A percentile compares a stretch with the other conserved stretches of the same genome.
phyloP scores from a whole-genome alignment of 2,113 vertebrate genomes.

The Xenus cinereus region DNA sequence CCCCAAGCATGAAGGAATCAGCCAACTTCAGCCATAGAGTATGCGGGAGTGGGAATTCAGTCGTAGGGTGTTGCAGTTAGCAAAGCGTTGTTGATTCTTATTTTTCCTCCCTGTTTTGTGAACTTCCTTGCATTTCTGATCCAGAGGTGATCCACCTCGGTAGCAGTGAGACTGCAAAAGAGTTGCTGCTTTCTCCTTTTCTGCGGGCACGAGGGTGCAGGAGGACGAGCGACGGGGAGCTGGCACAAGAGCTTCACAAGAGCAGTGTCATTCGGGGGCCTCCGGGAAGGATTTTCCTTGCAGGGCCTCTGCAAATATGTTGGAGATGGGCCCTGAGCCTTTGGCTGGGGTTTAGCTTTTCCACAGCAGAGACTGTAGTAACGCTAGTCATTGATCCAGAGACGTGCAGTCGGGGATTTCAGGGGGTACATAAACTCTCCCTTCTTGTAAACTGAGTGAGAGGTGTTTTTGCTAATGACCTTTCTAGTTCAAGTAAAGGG shows the following conservation, averaged over 20 bases:
- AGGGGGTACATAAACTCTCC: conserved; percentile 55
- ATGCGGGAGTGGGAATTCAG: fast-evolving
- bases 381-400: conserved; percentile 58
- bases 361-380: conserved; percentile 62
- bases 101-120: not conserved
- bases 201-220: not conserved
- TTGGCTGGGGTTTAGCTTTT: conserved; percentile 73
- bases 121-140: not conserved
- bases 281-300: conserved; percentile 63
- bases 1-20: not conserved
- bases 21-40: not conserved
- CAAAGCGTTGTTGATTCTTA: fast-evolving
- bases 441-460: conserved; percentile 28
- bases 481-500: conserved; percentile 5
- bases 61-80: not conserved
- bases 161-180: not conserved
- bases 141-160: not conserved
- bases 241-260: not conserved
- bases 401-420: conserved; percentile 51
- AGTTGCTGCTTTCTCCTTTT: not conserved
- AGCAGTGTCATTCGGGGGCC: conserved; percentile 20
- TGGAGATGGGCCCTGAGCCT: conserved; percentile 70
- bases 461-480: conserved; percentile 61
- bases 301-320: conserved; percentile 68
- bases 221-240: not conserved